Conservation (phyloP, 2,797 vertebrate genomes). For the Sus cebifrons region DNA sequence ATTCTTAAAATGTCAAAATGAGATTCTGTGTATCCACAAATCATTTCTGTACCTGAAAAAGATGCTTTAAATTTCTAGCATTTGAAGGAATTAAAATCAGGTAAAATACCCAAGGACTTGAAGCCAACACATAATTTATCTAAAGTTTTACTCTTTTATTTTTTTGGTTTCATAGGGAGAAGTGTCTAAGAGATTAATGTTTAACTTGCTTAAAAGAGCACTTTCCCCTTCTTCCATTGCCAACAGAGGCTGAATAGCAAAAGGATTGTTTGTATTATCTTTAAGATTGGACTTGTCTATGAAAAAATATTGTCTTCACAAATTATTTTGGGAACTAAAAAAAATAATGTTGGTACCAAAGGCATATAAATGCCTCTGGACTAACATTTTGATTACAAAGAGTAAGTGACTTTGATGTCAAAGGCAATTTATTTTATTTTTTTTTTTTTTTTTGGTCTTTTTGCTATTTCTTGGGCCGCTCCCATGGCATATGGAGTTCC, state of each 20-base stretch:
- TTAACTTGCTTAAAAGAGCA: background rate
- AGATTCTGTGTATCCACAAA: background rate
- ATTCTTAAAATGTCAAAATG: background rate
- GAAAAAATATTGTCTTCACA: background rate
- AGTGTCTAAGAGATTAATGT: constrained; percentile 36
- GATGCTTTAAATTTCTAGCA: background rate
- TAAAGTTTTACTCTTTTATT: background rate
- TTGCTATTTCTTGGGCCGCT: too few species aligned
- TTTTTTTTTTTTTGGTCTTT: too few species aligned
- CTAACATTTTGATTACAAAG: background rate
- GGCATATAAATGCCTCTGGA: background rate
- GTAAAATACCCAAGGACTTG: background rate
- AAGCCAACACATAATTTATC: constrained; percentile 15
- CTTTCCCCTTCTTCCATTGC: background rate
- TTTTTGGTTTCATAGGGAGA: background rate
- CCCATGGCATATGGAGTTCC: too few species aligned
- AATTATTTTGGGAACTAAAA: constrained; percentile 16
- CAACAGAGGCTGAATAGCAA: background rate
- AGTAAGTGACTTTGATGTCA: background rate
- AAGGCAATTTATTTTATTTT: background rate
- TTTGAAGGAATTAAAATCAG: constrained; percentile 21
- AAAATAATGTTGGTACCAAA: background rate
- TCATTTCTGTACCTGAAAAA: background rate
- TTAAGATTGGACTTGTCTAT: background rate
- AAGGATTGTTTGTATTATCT: background rate